Evolutionary conservation across 1,140 invertebrate species (phyloP), one percentile per base, ranked within the genome.

Genomic region (Diprion similis): DNA sequence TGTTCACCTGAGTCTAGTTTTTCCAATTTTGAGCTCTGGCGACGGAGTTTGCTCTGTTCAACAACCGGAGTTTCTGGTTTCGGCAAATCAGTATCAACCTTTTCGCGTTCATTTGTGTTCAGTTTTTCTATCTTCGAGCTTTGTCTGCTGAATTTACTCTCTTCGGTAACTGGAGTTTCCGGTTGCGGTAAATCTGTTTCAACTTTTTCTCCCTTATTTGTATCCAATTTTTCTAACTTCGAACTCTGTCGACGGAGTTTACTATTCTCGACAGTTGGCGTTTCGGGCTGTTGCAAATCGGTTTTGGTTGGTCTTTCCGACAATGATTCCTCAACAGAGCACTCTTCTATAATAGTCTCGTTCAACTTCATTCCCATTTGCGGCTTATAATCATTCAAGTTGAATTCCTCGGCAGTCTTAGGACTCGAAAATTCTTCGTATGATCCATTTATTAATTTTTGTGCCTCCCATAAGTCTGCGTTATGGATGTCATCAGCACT

Each of bases 401-500:
- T 73, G 64, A 77, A 78, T 71, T 87, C 82, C 15, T 84, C 78
- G 4, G 77, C 18, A 46, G 73, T 68, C 74, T 74, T 82, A 0
- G 72, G 75, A 64, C 75, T 76, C 10, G 78, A 80, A 8, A 76
- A 66, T 37, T 84, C 83, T 8, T 83, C 81, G 45, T 75, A 75
- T 15, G 78, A 76, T 65, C 81, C 81, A 37, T 84, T 84, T 0
- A 67, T 48, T 9, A 80, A n/a, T 75, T 78, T 80, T 0, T 68
- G 71, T 72, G 83, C 81, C 8, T 87, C 80, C 0, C 73, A 75
- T 0, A 82, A n/a, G 64, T 83, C 83, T 6, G 79, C 75, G 9
- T 68, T 70, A 17, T 83, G 80, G 10, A 88, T 78, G 46, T 92
- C 90, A 73, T 91, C 90, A 48, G 88, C 86, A 45, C 90, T 91